A percentile compares a stretch with the other conserved stretches of the same genome.
Conservation (phyloP, 2,113 vertebrate genomes). For the Elgaria multicarinata region DNA sequence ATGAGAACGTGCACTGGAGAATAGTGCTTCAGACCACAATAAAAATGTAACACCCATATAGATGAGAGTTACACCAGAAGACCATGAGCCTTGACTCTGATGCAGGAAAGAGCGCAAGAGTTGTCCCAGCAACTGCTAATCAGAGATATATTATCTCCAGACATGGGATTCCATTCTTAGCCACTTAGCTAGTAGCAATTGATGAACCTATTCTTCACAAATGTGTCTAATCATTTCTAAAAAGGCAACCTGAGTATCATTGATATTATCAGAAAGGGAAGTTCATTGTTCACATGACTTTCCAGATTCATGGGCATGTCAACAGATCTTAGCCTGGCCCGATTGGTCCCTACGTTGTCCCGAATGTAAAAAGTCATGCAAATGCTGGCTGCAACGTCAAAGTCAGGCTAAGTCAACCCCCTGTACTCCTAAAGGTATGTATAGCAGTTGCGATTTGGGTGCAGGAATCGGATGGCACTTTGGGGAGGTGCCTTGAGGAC, state of each 20-base stretch:
- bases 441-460: background rate
- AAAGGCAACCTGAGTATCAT: background rate
- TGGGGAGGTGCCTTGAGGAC: too few species aligned
- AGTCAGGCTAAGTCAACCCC: background rate
- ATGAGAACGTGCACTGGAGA: accelerated
- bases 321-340: background rate
- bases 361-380: background rate
- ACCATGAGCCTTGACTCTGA: background rate
- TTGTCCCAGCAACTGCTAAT: background rate
- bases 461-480: background rate
- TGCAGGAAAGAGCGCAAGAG: too few species aligned
- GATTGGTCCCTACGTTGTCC: background rate
- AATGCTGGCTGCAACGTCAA: background rate
- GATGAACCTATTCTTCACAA: background rate
- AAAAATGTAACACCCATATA: background rate
- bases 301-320: background rate
- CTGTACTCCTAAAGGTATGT: background rate
- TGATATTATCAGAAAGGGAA: background rate
- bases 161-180: too few species aligned
- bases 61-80: background rate
- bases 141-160: background rate
- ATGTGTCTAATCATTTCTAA: background rate
- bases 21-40: background rate
- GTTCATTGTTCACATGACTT: background rate
- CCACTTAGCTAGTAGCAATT: background rate